Evolutionary conservation across 2,888 invertebrate genomes (phyloP).

Genomic region (Melieria crassipennis): DNA sequence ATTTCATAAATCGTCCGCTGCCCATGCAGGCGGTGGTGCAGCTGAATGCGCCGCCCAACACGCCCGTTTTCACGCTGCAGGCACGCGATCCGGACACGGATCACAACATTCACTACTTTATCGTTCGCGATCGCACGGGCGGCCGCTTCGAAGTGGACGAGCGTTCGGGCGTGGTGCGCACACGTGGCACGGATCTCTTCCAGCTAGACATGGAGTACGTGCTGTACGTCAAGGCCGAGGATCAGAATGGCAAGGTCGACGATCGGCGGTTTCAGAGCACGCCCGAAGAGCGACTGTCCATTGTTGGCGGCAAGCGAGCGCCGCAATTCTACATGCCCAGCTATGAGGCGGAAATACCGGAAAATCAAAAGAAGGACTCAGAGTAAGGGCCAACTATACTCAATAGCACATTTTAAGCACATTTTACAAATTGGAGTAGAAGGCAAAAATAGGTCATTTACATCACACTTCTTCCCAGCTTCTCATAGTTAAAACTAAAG

Average conservation of each 20-base stretch:
- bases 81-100: slow-evolving; percentile 97
- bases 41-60: slow-evolving; percentile 93
- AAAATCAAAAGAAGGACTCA: slow-evolving; percentile 96
- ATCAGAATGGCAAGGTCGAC: slow-evolving; percentile 92
- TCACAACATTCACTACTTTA: slow-evolving; percentile 95
- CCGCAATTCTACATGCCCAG: slow-evolving; percentile 97
- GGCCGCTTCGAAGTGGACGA: slow-evolving; percentile 87
- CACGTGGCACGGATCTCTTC: slow-evolving; percentile 89
- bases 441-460: no score
- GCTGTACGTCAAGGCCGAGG: slow-evolving; percentile 94
- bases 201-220: slow-evolving; percentile 97
- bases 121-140: slow-evolving; percentile 88
- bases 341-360: slow-evolving; percentile 95
- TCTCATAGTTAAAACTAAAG: neutral
- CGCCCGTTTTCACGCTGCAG: slow-evolving; percentile 96
- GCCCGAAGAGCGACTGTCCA: slow-evolving; percentile 89
- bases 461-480: neutral
- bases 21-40: slow-evolving; percentile 99
- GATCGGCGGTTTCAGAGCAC: slow-evolving; percentile 90
- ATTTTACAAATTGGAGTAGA: neutral
- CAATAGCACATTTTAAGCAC: neutral
- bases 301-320: slow-evolving; percentile 96
- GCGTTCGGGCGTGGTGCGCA: slow-evolving; percentile 90
- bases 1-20: slow-evolving; percentile 95
- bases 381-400: slow-evolving; percentile 75